Base-by-base conservation (phyloP, 2,113 vertebrate genomes). In the Picathartes gymnocephalus region DNA sequence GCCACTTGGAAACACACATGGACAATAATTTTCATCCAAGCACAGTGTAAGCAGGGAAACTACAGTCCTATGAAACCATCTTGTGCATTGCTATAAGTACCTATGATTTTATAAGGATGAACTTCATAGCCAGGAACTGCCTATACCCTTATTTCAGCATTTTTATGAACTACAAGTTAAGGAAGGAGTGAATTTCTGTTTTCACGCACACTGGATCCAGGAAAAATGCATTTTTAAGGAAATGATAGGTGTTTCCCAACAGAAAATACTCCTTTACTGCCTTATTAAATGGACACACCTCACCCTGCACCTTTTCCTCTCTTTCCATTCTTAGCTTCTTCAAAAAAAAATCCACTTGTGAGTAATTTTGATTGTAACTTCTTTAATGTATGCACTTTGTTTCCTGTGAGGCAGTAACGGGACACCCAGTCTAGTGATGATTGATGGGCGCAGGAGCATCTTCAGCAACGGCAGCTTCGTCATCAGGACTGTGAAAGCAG, bases 401-500 rank as follows among this genome's bases (percentile, higher is more conserved):
- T 98, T 98, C 98, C 98, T 98, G 98, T 98, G 98, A 98, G 98
- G 98, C 92, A 99, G 99, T 98, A 99, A 99, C 95, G 99, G 99
- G 94, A 99, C 98, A 20, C 99, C 99, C 83, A 98, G 98, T 83
- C 98, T 99, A 45, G 99, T 99, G 72, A 98, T 98, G 96, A 98
- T 99, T 96, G 99, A 99, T 76, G 99, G 99, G 82, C 98, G 99
- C 17, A 98, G 99, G 80, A 99, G 99, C 89, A 97, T 99, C 97
- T 99, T 99, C 71, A 98, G 98, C 98, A 99, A 99, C 4, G 99
- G 99, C 45, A 99, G 99, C 97, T 99, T 99, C 87, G 97, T 99
- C 81, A 99, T 99, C 91, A 99, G 99, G 73, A 99, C 99, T 0
- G 99, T 99, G 86, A 99, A 99, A 95, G 99, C 99, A 37, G 99